Evolutionary conservation across 2,113 vertebrate species (phyloP), one percentile per base, ranked within the genome.

Genomic region (Herpetotheres cachinnans): DNA sequence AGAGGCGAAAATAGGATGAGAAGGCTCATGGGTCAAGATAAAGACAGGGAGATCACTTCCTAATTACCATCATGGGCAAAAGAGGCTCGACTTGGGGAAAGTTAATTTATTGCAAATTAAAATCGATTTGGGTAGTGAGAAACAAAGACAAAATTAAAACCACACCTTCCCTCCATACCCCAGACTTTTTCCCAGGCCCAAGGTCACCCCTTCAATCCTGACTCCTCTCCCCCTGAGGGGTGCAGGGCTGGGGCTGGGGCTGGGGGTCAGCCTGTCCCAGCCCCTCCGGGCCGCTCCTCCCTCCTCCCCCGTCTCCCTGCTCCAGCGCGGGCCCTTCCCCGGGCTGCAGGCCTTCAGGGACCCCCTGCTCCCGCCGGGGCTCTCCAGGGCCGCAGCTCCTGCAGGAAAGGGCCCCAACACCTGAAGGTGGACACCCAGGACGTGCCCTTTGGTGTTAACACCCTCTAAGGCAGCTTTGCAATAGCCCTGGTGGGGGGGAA

Each of bases 191-290:
- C 21, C 24, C 0, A 0, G 15, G 5, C 32, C 9, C 7, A 46
- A 2, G 2, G 21, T 55, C 25, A 24, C 34, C 3, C 13, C 38
- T 21, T 42, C 24, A 0, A 18, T 42, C 7, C 49, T 1, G 3
- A 15, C 29, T 13, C 18, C 4, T 42, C 8, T 34, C 36, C 36
- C 22, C 22, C 2, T 4, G 6, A 13, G 17, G 47, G 44, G 19
- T 4, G 1, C 59, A 16, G 29, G 17, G 52, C 3, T 20, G 38
- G 17, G 18, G 22, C 2, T 9, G 36, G 16, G 16, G 18, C 29
- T 66, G 42, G 10, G 42, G 11, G 42, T 42, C 42, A 42, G 42
- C 42, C 42, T 13, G 42, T 42, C 11, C 9, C 58, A 32, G 21
- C 55, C 25, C 26, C 19, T 38, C 52, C 30, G 0, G 3, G 19